Evolutionary conservation across 2,888 invertebrate species (phyloP).

Genomic region (Euzophera pinguis): DNA sequence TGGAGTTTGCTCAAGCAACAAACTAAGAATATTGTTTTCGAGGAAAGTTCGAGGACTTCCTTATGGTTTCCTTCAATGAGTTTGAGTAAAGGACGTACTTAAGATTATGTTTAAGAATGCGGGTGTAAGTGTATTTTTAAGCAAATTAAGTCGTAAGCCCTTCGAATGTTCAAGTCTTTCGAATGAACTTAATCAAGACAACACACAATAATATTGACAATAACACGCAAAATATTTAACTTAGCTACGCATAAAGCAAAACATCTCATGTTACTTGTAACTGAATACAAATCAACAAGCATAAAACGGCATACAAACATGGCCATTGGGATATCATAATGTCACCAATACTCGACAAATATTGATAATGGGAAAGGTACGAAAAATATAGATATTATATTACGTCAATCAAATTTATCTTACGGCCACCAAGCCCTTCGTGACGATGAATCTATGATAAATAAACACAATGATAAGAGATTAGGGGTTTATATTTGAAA

Average conservation of each 20-base stretch:
- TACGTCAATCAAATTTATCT: slow-evolving; percentile 5
- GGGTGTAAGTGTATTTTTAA: too few species aligned
- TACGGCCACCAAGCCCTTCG: neutral
- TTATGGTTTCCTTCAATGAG: too few species aligned
- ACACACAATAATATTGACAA: neutral
- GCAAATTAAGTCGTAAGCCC: too few species aligned
- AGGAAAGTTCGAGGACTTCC: too few species aligned
- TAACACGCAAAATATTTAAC: neutral
- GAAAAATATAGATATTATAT: slow-evolving; percentile 1
- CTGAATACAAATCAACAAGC: slow-evolving; percentile 9
- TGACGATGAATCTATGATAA: neutral
- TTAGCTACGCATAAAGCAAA: neutral
- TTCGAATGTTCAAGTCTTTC: too few species aligned
- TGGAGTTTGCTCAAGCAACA: too few species aligned
- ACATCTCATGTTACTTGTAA: slow-evolving; percentile 3
- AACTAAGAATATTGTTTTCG: too few species aligned
- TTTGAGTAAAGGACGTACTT: too few species aligned
- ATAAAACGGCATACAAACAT: neutral
- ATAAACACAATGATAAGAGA: neutral
- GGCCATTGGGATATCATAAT: neutral
- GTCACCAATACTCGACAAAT: neutral
- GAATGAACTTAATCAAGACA: slow-evolving; percentile 1
- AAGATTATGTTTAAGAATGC: too few species aligned
- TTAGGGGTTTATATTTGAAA: too few species aligned
- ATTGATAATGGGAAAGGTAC: slow-evolving; percentile 4